Base-by-base conservation (phyloP, 2,888 invertebrate genomes). In the Cheilosia soror region DNA sequence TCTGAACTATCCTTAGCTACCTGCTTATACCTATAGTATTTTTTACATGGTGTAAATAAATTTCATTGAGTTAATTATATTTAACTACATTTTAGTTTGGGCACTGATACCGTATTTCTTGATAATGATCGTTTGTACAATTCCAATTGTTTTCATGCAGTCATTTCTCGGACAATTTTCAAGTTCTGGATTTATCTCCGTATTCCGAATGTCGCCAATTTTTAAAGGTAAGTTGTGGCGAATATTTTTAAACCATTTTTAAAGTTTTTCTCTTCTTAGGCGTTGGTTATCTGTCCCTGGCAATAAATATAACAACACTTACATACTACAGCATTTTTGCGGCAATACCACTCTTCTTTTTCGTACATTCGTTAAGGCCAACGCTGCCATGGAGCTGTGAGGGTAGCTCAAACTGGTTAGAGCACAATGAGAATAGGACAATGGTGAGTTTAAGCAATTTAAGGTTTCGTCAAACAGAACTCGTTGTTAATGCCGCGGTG, bases 131-230 rank as follows among this genome's bases (percentile, higher is more conserved):
- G 4, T 71, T 7, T 87, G 76, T 33, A 55, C 75, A 5, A 25
- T 97, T 65, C 97, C 97, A 0, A 93, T 97, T 87, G 96, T 97
- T 89, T 96, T 97, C 90, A 93, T 97, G 93, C 97, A 97, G 92
- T 95, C 96, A 0, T 94, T 95, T 4, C 93, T 97, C 87, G 97
- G 97, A 51, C 97, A 97, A 90, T 96, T 96, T 91, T 94, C 96
- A 51, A 95, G 95, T 88, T 94, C 95, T 65, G 96, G 96, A 88
- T 96, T 96, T 88, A 94, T 96, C 88, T 95, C 96, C 9, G 93
- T 96, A 76, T 97, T 96, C 93, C 95, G 94, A 88, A 95, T 96
- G 88, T 94, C 94, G 81, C 97, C 97, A 2, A 92, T 97, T 55
- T 96, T 97, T 91, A 97, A 97, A 95, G 97, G 96, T 96, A 92